Evolutionary conservation across 2,888 invertebrate genomes (phyloP).

Genomic region (Stomorhina lunata): DNA sequence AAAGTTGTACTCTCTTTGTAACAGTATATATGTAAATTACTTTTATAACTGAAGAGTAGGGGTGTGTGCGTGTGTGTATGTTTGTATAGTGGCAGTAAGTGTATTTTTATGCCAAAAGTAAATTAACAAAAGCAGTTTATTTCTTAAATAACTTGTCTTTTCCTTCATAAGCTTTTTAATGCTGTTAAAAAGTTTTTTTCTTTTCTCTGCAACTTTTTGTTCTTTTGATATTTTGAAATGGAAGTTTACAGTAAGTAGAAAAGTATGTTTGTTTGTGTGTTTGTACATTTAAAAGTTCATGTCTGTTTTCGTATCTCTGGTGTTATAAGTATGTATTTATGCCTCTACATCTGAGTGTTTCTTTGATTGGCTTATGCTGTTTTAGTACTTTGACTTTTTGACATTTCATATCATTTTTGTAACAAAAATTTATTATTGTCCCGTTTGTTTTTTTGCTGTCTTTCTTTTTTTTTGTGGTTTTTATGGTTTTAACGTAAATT

Average conservation of each 20-base stretch:
- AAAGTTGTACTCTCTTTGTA: neutral
- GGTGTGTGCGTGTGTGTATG: neutral
- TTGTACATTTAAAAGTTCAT: neutral
- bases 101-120: neutral
- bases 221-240: neutral
- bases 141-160: slow-evolving; percentile 17
- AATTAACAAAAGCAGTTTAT: neutral
- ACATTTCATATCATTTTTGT: neutral
- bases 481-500: neutral
- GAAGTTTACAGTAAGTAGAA: neutral
- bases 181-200: neutral
- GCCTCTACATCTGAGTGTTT: no score
- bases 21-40: neutral
- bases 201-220: neutral
- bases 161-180: slow-evolving; percentile 19
- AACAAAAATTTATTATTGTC: neutral
- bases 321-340: no score
- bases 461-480: neutral
- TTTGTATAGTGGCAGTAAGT: neutral
- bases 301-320: no score
- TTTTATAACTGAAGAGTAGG: neutral
- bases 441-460: neutral
- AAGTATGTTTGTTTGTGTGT: neutral
- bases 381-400: slow-evolving; percentile 39
- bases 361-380: slow-evolving; percentile 6